Evolutionary conservation across 2,888 invertebrate genomes (phyloP).

Genomic region (Nasonovia ribisnigri): DNA sequence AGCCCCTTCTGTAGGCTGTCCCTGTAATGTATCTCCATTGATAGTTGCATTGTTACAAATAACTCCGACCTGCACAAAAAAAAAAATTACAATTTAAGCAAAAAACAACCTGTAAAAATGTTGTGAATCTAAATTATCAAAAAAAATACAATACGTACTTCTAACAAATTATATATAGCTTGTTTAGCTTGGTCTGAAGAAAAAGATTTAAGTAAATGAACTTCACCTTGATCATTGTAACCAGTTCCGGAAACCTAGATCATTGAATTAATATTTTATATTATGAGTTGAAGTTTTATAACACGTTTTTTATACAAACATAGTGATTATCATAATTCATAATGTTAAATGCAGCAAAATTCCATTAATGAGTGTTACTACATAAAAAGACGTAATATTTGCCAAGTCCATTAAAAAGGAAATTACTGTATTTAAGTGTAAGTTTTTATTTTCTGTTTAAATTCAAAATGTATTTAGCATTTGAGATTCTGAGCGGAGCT

Average conservation of each 20-base stretch:
- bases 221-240: constrained; percentile 88
- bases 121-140: not conserved
- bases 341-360: not conserved
- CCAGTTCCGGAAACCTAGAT: constrained; percentile 85
- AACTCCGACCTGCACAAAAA: constrained; percentile 77
- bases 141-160: constrained; percentile 56
- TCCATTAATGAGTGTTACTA: not conserved
- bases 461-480: constrained; percentile 56
- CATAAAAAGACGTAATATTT: not conserved
- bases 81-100: not conserved
- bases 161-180: constrained; percentile 79
- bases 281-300: not conserved
- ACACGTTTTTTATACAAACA: not conserved
- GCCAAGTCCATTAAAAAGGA: not conserved
- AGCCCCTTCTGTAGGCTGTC: constrained; percentile 98
- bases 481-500: too few relatives aligned
- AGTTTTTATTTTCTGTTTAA: not conserved
- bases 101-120: not conserved
- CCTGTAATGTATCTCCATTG: constrained; percentile 85
- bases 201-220: constrained; percentile 83
- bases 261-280: not conserved
- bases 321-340: not conserved
- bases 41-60: constrained; percentile 97
- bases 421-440: not conserved
- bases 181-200: constrained; percentile 81